Evolutionary conservation across 2,797 vertebrate species (phyloP).

Genomic region (Hypotaenidia philippensis): DNA sequence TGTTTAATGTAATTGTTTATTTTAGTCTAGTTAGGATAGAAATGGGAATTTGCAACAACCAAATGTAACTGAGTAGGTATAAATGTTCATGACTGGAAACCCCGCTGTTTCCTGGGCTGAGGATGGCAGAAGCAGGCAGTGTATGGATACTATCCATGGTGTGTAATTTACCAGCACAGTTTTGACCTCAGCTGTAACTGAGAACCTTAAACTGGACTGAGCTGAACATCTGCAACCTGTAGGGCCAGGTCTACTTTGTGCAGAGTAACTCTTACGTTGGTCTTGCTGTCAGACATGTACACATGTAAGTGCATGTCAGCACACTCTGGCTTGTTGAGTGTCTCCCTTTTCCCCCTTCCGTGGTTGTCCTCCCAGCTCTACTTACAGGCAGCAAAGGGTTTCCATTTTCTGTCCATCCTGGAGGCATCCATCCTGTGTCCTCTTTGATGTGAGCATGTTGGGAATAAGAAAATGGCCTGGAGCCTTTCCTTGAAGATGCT

Average conservation of each 20-base stretch:
- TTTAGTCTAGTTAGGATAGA: neutral
- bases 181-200: neutral
- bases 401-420: neutral
- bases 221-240: neutral
- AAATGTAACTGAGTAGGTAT: neutral
- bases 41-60: neutral
- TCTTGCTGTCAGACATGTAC: neutral
- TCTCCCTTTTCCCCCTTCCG: neutral
- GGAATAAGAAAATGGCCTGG: neutral
- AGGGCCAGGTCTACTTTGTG: neutral
- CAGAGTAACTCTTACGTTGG: neutral
- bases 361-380: neutral
- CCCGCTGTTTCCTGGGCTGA: neutral
- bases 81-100: neutral
- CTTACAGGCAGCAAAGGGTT: neutral
- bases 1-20: neutral
- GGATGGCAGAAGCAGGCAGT: neutral
- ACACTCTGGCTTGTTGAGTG: fast-evolving
- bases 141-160: fast-evolving
- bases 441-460: neutral
- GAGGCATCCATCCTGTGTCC: neutral
- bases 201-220: neutral
- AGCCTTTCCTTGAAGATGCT: constrained; percentile 34
- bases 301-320: fast-evolving
- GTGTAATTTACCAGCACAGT: neutral